phyloP scores from a whole-genome alignment of 2,113 vertebrate species.

The Chauna torquata region DNA sequence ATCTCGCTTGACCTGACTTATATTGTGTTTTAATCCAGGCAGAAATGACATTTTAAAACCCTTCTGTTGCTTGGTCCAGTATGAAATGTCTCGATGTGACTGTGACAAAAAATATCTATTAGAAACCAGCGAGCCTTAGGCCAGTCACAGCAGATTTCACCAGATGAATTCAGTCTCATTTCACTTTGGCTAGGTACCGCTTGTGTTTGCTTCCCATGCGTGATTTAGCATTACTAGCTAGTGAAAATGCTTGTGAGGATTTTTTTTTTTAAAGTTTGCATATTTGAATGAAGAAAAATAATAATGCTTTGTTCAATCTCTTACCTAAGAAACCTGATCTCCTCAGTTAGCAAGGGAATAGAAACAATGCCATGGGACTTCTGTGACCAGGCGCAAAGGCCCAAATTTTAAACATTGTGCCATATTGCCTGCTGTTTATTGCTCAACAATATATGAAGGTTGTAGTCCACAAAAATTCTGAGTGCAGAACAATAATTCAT shows the following conservation, averaged over 20 bases:
- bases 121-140: background rate
- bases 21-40: background rate
- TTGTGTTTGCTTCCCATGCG: background rate
- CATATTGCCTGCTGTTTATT: background rate
- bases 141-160: background rate
- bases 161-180: background rate
- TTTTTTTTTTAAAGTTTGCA: background rate
- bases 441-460: background rate
- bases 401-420: background rate
- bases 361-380: background rate
- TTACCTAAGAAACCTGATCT: slow-evolving; percentile 8
- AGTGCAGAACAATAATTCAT: background rate
- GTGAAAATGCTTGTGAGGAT: background rate
- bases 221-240: background rate
- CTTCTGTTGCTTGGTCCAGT: background rate
- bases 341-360: background rate
- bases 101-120: background rate
- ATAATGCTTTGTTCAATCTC: slow-evolving; percentile 9
- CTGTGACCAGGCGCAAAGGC: rapidly evolving
- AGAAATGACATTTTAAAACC: background rate
- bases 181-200: background rate
- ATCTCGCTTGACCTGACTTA: background rate
- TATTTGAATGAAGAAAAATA: slow-evolving; percentile 17
- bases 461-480: background rate
- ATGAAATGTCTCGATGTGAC: background rate